Evolutionary conservation across 2,113 vertebrate species (phyloP).

Genomic region (Odocoileus virginianus): DNA sequence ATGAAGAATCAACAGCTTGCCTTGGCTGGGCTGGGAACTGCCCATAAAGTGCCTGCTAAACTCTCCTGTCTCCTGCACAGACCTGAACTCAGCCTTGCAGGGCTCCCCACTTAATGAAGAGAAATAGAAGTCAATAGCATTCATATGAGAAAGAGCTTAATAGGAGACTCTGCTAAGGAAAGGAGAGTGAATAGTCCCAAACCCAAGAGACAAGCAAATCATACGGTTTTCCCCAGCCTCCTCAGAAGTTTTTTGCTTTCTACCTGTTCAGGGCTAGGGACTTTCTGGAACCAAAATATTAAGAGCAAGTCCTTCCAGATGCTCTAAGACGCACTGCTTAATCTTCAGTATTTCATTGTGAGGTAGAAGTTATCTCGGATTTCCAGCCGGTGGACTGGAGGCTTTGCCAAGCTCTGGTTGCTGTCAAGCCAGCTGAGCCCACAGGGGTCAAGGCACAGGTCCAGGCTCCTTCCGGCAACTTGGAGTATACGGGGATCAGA

Average conservation of each 20-base stretch:
- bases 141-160: not conserved
- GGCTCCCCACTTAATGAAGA: not conserved
- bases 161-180: not conserved
- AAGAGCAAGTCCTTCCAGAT: not conserved
- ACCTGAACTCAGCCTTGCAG: not conserved
- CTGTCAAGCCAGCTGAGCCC: not conserved
- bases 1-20: not conserved
- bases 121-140: not conserved
- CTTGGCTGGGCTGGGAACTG: not conserved
- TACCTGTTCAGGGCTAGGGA: not conserved
- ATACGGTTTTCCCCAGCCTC: not conserved
- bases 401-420: not conserved
- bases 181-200: not conserved
- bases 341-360: not conserved
- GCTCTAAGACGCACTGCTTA: not conserved
- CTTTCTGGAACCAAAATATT: not conserved
- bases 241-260: not conserved
- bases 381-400: not conserved
- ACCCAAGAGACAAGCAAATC: not conserved
- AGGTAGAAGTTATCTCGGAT: not conserved
- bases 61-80: not conserved
- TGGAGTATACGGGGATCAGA: rapidly evolving
- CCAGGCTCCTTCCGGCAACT: not conserved
- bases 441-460: not conserved
- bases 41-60: not conserved